A percentile compares a stretch with the other conserved stretches of the same genome.
Evolutionary conservation across 2,888 invertebrate genomes (phyloP).

Genomic region (Stenolophus ochropezus): DNA sequence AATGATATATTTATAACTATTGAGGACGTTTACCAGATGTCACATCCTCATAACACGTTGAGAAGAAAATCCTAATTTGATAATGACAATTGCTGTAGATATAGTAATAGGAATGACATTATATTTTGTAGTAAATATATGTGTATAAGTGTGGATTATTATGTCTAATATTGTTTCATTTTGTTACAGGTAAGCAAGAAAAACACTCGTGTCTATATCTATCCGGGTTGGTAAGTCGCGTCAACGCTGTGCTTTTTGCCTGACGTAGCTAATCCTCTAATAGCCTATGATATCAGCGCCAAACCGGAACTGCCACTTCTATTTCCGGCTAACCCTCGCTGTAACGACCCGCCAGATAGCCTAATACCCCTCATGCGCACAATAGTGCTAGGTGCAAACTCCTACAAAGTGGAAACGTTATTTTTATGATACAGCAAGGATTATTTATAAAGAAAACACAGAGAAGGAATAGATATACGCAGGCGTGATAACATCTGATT

Average conservation of each 20-base stretch:
- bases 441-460: too few species aligned
- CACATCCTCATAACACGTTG: too few species aligned
- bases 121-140: too few species aligned
- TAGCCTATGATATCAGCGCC: constrained; percentile 28
- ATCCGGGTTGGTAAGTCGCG: neutral
- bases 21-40: too few species aligned
- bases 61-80: too few species aligned
- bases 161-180: too few species aligned
- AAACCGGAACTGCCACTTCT: constrained; percentile 23
- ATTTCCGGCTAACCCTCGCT: constrained; percentile 11
- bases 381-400: neutral
- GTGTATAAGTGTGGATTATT: too few species aligned
- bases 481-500: neutral
- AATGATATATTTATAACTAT: too few species aligned
- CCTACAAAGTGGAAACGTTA: neutral
- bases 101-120: too few species aligned
- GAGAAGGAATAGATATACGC: neutral
- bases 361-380: neutral
- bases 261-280: constrained; percentile 33
- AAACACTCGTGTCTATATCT: neutral
- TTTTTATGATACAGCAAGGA: too few species aligned
- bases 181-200: neutral
- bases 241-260: neutral
- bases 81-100: too few species aligned
- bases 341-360: neutral